Base-by-base conservation (phyloP, 2,797 vertebrate genomes). In the Eremophila alpestris region DNA sequence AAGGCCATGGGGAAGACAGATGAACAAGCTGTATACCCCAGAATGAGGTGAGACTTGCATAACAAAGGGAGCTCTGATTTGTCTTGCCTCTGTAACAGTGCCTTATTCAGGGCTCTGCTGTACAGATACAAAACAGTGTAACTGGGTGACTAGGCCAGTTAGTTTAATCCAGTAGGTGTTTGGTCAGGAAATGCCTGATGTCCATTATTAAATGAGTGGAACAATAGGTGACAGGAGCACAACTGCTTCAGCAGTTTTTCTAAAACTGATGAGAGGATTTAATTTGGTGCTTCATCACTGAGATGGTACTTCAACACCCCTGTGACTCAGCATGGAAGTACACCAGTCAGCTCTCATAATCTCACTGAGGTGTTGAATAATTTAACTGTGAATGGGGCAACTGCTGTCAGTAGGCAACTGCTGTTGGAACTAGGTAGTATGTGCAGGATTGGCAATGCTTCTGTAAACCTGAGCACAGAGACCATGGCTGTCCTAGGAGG, bases 271-370 rank as follows among this genome's bases (percentile, higher is more conserved):
- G 90, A 73, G 65, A 94, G 62, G 65, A 51, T 94, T 96, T 96
- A 9, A 64, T 68, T 62, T 65, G 59, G 63, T 90, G 70, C 88
- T 93, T 88, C 55, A 60, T 65, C 51, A 75, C 70, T 93, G 80
- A 83, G 55, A 65, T 54, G 85, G 69, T 88, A 16, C 85, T 75
- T 68, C 51, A 93, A 82, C 93, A 90, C 88, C 94, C 85, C 93
- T 2, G 1, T 96, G 96, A 96, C 83, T 95, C 93, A 96, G 85
- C 83, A 62, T 83, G 85, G 91, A 81, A 76, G 64, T 27, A 32
- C 62, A 94, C 30, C 75, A 75, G 68, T 65, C 78, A 68, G 76
- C 74, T 91, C 90, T 74, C 64, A 46, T 94, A 54, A 83, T 34
- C 78, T 94, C 60, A 52, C 19, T 34, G 41, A 71, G 90, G 20